These are phyloP conservation scores for Cherax destructor DNA, from an alignment of 1,140 invertebrate species.

Conservation along the genomic window DNA sequence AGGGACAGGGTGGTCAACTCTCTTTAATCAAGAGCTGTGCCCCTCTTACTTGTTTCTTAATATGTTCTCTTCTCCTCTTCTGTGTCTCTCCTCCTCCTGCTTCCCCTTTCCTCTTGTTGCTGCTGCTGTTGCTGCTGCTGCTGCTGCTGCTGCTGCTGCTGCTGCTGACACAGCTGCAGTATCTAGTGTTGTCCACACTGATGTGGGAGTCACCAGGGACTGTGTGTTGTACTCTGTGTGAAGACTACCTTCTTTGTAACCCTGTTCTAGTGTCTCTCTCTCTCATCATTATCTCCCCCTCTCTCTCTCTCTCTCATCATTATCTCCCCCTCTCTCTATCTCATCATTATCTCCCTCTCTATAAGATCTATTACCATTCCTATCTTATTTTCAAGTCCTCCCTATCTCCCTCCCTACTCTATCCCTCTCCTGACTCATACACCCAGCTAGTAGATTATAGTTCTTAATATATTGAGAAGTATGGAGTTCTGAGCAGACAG, in stretches of 20 bases:
- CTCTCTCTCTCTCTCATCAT: not conserved
- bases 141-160: not conserved
- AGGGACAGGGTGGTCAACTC: not conserved
- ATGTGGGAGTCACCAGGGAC: no score
- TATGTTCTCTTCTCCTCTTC: slow-evolving; percentile 3
- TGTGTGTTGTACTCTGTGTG: no score
- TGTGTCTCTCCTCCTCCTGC: not conserved
- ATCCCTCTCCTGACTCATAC: not conserved
- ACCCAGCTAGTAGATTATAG: not conserved
- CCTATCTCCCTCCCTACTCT: not conserved
- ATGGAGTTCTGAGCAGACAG: no score
- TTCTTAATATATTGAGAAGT: not conserved
- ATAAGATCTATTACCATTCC: no score
- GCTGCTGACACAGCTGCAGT: not conserved
- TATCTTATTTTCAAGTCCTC: no score
- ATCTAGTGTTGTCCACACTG: not conserved
- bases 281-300: not conserved
- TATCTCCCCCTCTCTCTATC: not conserved
- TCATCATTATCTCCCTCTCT: no score
- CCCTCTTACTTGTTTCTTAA: not conserved
- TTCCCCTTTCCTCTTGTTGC: not conserved
- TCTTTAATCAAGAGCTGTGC: not conserved
- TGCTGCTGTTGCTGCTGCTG: not conserved
- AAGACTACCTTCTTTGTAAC: no score
- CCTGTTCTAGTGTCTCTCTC: no score